phyloP scores from a whole-genome alignment of 2,888 invertebrate genomes.

The Lithophane socia region DNA sequence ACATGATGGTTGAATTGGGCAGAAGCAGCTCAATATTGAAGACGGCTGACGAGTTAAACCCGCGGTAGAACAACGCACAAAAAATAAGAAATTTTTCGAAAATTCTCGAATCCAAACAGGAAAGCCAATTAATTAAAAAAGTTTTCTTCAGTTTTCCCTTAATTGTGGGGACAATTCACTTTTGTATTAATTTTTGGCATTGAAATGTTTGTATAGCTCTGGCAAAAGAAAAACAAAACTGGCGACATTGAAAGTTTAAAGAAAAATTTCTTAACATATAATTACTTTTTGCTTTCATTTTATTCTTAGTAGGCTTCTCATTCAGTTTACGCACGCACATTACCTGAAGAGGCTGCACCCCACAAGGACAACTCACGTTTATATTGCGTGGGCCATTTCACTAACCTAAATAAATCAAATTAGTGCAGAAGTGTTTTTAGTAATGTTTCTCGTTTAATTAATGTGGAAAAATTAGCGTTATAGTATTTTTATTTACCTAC shows the following conservation, averaged over 20 bases:
- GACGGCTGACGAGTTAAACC: not conserved
- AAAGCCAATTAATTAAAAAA: not conserved
- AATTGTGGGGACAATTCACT: not conserved
- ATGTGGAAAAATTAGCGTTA: not conserved
- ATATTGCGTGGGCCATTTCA: not conserved
- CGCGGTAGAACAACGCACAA: not conserved
- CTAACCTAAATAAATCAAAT: not conserved
- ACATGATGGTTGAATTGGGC: conserved; percentile 1
- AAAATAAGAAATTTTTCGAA: not conserved
- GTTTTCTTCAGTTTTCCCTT: not conserved
- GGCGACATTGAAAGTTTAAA: not conserved
- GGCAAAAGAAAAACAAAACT: not conserved
- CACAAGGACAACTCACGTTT: not conserved
- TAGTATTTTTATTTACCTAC: not conserved
- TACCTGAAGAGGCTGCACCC: no score
- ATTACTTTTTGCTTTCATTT: not conserved
- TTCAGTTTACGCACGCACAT: not conserved
- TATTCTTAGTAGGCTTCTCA: not conserved
- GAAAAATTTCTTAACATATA: not conserved
- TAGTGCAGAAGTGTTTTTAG: not conserved
- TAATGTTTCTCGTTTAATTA: not conserved
- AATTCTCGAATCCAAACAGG: not conserved
- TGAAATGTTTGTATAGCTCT: not conserved
- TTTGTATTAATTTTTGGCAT: conserved; percentile 3
- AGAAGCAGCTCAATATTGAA: not conserved